These are phyloP conservation scores for Enteromius mattozi DNA, from an alignment of 2,797 vertebrate species.

Conservation along the genomic window DNA sequence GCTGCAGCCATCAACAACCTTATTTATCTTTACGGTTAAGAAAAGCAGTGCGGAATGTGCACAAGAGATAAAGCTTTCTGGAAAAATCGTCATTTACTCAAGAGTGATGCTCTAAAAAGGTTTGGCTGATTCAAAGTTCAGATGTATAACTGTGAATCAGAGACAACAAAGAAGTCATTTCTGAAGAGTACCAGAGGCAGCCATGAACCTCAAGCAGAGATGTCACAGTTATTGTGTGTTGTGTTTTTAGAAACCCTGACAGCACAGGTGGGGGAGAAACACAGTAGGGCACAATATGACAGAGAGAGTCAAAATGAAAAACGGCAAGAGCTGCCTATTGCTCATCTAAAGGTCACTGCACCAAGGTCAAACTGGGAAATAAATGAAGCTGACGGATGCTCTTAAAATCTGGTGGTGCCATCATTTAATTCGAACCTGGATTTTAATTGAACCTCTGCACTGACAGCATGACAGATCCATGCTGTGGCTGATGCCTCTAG, in stretches of 20 bases:
- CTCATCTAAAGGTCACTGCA: constrained; percentile 51
- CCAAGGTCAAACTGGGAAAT: constrained; percentile 58
- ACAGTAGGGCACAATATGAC: constrained; percentile 12
- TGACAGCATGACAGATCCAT: constrained; percentile 63
- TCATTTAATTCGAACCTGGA: constrained; percentile 62
- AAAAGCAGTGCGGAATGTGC: not conserved
- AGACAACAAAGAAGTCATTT: constrained; percentile 44
- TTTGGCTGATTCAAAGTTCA: constrained; percentile 39
- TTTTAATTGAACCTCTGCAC: constrained; percentile 60
- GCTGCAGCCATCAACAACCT: not conserved
- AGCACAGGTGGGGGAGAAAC: constrained; percentile 2
- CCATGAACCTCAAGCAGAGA: constrained; percentile 41
- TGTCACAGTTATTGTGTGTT: constrained; percentile 45
- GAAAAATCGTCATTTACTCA: not conserved
- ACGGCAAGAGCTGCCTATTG: constrained; percentile 16
- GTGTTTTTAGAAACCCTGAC: constrained; percentile 32
- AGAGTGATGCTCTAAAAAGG: constrained; percentile 14
- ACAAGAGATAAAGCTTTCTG: not conserved
- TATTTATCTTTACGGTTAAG: constrained; percentile 3
- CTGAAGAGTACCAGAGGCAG: constrained; percentile 13
- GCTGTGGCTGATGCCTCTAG: constrained; percentile 48
- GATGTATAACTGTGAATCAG: constrained; percentile 26
- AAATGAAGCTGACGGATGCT: constrained; percentile 53
- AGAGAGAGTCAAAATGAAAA: constrained; percentile 8
- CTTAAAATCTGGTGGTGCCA: constrained; percentile 55